Conservation (phyloP, 2,797 vertebrate genomes). For the Pseudopleuronectes americanus region DNA sequence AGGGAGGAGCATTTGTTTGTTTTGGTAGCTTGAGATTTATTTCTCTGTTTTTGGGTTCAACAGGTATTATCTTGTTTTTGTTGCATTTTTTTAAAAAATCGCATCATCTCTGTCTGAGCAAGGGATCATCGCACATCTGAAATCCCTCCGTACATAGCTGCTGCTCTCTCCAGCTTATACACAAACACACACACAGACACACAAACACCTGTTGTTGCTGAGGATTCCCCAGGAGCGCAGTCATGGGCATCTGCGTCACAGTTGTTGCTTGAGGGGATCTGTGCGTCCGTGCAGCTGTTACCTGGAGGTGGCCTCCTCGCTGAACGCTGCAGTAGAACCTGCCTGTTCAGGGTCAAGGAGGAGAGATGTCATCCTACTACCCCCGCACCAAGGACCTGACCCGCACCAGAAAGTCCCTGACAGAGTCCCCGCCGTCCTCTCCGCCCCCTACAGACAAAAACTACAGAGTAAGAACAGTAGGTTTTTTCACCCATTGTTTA, state of each 20-base stretch:
- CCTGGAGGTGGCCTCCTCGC: conserved; percentile 39
- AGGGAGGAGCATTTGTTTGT: conserved; percentile 38
- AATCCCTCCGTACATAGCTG: no score
- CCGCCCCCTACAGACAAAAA: conserved; percentile 94
- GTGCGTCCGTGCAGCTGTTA: conserved; percentile 49
- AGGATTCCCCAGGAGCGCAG: conserved; percentile 63
- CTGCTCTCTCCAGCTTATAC: conserved; percentile 7
- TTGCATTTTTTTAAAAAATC: conserved; percentile 44
- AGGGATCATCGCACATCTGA: not conserved
- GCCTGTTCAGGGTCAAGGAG: conserved; percentile 38
- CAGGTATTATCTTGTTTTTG: conserved; percentile 27
- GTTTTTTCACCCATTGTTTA: conserved; percentile 24
- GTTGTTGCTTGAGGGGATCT: conserved; percentile 61
- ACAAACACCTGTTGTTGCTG: conserved; percentile 70
- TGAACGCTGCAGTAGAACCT: conserved; percentile 53
- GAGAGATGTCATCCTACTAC: conserved; percentile 91
- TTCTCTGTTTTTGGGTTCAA: not conserved
- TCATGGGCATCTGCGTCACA: conserved; percentile 68
- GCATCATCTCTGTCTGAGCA: conserved; percentile 51
- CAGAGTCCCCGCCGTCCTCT: conserved; percentile 93
- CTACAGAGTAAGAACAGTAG: conserved; percentile 89
- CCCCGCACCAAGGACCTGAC: conserved; percentile 92
- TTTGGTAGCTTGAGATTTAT: conserved; percentile 29
- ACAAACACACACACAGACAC: conserved; percentile 16
- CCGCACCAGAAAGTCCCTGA: conserved; percentile 91